Evolutionary conservation across 2,888 invertebrate species (phyloP).

Genomic region (Laspeyria flexula): DNA sequence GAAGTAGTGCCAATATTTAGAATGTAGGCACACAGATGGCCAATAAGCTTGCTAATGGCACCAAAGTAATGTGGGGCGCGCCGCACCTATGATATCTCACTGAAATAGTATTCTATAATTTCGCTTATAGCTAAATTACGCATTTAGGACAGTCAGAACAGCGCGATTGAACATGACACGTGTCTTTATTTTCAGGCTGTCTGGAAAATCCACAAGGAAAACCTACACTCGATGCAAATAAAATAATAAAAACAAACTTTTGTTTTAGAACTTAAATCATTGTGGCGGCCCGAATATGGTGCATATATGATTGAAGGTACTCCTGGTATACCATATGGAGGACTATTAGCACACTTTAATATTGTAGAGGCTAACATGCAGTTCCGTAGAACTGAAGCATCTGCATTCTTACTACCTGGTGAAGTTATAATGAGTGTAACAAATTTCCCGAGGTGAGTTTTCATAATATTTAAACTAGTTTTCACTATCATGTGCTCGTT

Average conservation of each 20-base stretch:
- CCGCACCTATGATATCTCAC: too few relatives aligned
- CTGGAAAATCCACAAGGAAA: neutral
- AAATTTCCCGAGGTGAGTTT: conserved; percentile 94
- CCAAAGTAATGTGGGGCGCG: too few relatives aligned
- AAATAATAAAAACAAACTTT: neutral
- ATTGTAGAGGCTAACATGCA: conserved; percentile 99
- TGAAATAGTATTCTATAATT: too few relatives aligned
- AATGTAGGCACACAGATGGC: too few relatives aligned
- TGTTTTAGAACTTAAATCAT: conserved; percentile 89
- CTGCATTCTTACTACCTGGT: conserved; percentile 90
- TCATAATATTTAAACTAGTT: conserved; percentile 10
- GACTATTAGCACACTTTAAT: conserved; percentile 98
- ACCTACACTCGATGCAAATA: neutral
- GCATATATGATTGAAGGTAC: conserved; percentile 99
- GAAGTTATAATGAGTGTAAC: conserved; percentile 96
- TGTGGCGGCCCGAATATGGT: conserved; percentile 99
- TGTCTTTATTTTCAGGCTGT: neutral
- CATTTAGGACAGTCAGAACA: too few relatives aligned
- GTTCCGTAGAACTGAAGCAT: conserved; percentile 93
- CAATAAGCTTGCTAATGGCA: too few relatives aligned
- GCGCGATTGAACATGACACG: too few relatives aligned
- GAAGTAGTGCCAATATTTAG: too few relatives aligned
- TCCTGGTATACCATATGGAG: conserved; percentile 98
- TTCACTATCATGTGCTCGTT: too few relatives aligned
- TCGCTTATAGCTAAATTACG: too few relatives aligned